These are phyloP conservation scores for Agrochola circellaris DNA, from an alignment of 2,888 invertebrate species.

Conservation along the genomic window DNA sequence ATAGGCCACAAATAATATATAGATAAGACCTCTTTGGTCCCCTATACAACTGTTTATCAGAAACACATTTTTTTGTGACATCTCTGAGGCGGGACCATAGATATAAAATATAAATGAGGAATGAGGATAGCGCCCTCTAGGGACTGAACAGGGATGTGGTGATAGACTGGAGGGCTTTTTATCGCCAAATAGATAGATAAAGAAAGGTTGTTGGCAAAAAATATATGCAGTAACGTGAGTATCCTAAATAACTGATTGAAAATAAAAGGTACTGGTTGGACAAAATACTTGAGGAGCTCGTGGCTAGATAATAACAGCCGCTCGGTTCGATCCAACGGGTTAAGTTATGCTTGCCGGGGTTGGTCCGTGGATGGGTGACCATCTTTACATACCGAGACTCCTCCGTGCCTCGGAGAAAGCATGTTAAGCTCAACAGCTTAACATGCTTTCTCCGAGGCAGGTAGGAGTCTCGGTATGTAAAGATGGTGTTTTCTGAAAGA, in stretches of 20 bases:
- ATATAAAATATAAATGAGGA: constrained; percentile 68
- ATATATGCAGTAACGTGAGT: not conserved
- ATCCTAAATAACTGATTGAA: not conserved
- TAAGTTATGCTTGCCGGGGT: no score
- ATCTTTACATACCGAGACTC: no score
- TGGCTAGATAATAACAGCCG: no score
- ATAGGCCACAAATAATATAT: constrained; percentile 42
- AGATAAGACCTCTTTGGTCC: constrained; percentile 56
- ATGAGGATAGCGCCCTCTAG: constrained; percentile 45
- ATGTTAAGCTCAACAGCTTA: no score
- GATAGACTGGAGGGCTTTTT: constrained; percentile 39
- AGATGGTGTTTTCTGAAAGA: no score
- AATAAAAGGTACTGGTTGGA: not conserved
- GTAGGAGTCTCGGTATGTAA: no score
- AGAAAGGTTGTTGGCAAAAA: not conserved
- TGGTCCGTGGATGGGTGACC: no score
- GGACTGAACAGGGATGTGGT: constrained; percentile 52
- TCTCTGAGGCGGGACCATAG: constrained; percentile 48
- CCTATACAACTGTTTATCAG: constrained; percentile 54
- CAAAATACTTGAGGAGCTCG: no score
- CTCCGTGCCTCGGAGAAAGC: no score
- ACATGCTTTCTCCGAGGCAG: no score
- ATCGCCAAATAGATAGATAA: constrained; percentile 16
- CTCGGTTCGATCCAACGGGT: no score
- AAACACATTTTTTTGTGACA: constrained; percentile 61